Base-by-base conservation (phyloP, 64 coral and sea anemone genomes). In the Hydrozoanthus tunicans region DNA sequence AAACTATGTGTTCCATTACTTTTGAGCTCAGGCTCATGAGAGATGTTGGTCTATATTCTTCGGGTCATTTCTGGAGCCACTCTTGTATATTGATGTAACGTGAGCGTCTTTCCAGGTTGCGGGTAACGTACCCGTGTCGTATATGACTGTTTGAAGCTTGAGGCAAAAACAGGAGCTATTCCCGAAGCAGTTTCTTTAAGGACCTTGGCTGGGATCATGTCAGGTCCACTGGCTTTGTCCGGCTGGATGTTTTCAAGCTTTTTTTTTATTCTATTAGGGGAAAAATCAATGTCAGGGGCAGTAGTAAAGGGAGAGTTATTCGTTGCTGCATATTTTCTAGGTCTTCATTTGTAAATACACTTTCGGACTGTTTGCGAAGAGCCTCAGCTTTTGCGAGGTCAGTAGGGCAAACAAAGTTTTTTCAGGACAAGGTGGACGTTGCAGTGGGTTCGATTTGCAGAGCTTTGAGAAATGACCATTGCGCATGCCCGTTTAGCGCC, bases 71-170 rank as follows among this genome's bases (percentile, higher is more conserved):
- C 56, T 81, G 7, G 56, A 9, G 56, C 56, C 55, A 59, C 25
- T 81, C 14, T 81, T 81, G 79, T 81, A 81, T 60, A 81, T 81
- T 63, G 79, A n/a, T 81, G 55, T 89, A 53, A 89, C 55, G 85
- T 89, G 72, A 17, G 78, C 79, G 70, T 81, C 77, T 91, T 91
- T 91, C 55, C 86, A 90, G 86, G n/a, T 73, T 75, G 17, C 7
- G 55, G 72, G 72, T 53, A 90, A 43, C 5, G 56, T 53, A 5
- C 71, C 71, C 6, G 86, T 77, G 59, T 90, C 86, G 12, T 59
- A 75, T 59, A 75, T 90, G 86, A 62, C 24, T 90, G 86, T 90
- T 90, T 71, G 4, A 90, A 90, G 62, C 62, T 78, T 20, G 59
- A 77, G 86, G 51, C 59, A 15, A 90, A 59, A n/a, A 73, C 70